phyloP scores from a whole-genome alignment of 2,888 invertebrate genomes.

The Pseudanteris insignis region DNA sequence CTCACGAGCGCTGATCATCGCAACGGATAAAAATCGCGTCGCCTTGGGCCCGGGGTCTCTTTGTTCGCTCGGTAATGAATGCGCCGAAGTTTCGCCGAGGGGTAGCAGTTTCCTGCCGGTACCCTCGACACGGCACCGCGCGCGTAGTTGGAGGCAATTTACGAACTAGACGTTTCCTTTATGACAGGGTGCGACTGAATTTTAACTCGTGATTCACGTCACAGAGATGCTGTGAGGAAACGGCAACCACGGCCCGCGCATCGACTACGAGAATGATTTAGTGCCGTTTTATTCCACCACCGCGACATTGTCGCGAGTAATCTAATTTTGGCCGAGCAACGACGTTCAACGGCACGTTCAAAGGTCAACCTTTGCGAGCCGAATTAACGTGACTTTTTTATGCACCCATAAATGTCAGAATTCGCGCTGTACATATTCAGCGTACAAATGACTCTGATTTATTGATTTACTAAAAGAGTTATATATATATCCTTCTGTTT shows the following conservation, averaged over 20 bases:
- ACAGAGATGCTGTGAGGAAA: conserved; percentile 41
- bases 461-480: too few species aligned
- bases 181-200: conserved; percentile 62
- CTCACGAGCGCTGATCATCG: conserved; percentile 17
- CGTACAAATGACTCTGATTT: too few species aligned
- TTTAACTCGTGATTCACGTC: conserved; percentile 61
- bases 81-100: conserved; percentile 64
- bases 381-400: not conserved
- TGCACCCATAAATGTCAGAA: too few species aligned
- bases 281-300: conserved; percentile 11
- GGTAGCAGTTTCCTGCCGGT: conserved; percentile 64
- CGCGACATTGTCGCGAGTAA: conserved; percentile 21
- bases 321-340: too few species aligned
- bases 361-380: too few species aligned
- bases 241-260: conserved; percentile 19
- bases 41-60: conserved; percentile 59
- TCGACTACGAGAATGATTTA: conserved; percentile 20
- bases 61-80: conserved; percentile 64
- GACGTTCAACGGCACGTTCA: not conserved
- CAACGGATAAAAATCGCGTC: conserved; percentile 49
- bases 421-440: too few species aligned
- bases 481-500: too few species aligned
- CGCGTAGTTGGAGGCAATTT: conserved; percentile 55
- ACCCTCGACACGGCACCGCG: conserved; percentile 62
- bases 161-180: conserved; percentile 64